Base-by-base conservation (phyloP, 2,888 invertebrate species). In the Polyommatus iphigenia region DNA sequence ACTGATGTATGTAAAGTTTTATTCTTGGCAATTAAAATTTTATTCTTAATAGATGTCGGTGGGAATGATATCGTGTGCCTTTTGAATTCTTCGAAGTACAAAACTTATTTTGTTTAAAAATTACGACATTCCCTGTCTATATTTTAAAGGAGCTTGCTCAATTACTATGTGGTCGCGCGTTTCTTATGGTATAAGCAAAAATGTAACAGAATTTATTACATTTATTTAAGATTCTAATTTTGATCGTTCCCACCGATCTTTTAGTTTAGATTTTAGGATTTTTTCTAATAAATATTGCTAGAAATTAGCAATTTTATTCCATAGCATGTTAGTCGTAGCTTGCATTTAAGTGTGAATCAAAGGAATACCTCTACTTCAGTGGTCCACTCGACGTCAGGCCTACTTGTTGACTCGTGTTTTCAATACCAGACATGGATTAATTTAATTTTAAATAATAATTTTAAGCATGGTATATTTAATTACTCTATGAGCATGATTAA, bases 351-450 rank as follows among this genome's bases (percentile, higher is more conserved):
- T 84, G 85, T 90, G 87, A 90, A 87, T 89, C 82, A 91, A 89
- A 87, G 86, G 85, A 91, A 90, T 93, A 93, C 93, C 93, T 93
- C 93, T 91, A 88, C 88, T 90, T 88, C 89, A 90, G 91, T 91
- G 93, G 93, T 93, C 93, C 93, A 93, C 87, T 88, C 83, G 85
- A 85, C 88, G 85, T 88, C 90, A 91, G 92, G 91, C 91, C 91
- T 91, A 91, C 82, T 86, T 85, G 84, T 87, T 86, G 79, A 84
- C 89, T 87, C 89, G 90, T 91, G 91, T 90, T 91, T 92, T 91
- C 90, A 90, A 92, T 90, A 87, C 89, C 91, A 89, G 79, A 80
- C 75, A 77, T 57, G 36, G 36, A 36, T 77, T 15, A 8, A 77
- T 36, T 32, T 81, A 81, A 78, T 71, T 72, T 72, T 7, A 32